Conservation (phyloP, 2,797 vertebrate species). For the Mus spretus region DNA sequence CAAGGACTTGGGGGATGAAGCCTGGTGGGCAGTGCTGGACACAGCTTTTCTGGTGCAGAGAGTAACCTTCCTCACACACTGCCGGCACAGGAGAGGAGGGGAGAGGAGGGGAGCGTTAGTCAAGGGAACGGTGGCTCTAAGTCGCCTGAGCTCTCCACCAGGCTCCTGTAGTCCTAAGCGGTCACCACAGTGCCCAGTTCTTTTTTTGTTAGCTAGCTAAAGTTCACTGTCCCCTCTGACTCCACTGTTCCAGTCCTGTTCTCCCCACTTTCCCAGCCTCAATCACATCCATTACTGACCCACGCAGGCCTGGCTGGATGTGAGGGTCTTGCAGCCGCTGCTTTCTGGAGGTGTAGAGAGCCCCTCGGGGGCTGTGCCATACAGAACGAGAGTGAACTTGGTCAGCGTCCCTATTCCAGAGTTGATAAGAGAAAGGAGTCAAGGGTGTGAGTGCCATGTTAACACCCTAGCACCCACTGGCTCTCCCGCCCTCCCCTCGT, state of each 20-base stretch:
- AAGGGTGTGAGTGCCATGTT: accelerated
- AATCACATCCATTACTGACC: slow-evolving; percentile 90
- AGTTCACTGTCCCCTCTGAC: not conserved
- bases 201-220: not conserved
- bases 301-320: slow-evolving; percentile 95
- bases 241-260: not conserved
- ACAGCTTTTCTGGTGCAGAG: slow-evolving; percentile 95
- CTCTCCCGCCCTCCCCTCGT: accelerated
- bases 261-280: not conserved
- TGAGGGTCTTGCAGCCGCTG: slow-evolving; percentile 94
- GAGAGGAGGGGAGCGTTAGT: not conserved
- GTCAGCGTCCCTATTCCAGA: slow-evolving; percentile 94
- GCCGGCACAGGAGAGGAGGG: slow-evolving; percentile 52
- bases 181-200: not conserved
- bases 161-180: not conserved
- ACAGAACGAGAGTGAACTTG: slow-evolving; percentile 96
- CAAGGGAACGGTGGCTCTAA: accelerated
- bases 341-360: slow-evolving; percentile 90
- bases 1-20: slow-evolving; percentile 86
- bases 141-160: not conserved
- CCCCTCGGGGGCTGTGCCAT: slow-evolving; percentile 92
- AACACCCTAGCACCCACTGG: accelerated
- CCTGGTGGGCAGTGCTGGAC: slow-evolving; percentile 94
- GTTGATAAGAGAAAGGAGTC: accelerated
- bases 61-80: slow-evolving; percentile 96